Evolutionary conservation across 1,140 invertebrate species (phyloP).

Genomic region (Pogonus chalceus): DNA sequence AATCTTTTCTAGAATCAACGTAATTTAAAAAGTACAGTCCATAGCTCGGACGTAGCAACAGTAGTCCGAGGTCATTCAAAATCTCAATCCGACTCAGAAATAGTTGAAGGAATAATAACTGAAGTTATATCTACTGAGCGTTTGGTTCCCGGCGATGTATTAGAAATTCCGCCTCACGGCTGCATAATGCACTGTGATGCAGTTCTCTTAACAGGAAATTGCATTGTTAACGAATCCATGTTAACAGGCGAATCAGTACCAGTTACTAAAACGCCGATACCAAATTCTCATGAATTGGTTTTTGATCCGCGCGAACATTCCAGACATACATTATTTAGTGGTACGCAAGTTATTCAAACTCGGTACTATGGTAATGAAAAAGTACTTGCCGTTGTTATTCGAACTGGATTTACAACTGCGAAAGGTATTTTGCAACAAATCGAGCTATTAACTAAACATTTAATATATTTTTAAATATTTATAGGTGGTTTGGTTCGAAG

Average conservation of each 20-base stretch:
- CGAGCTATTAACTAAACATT: neutral
- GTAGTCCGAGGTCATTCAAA: slow-evolving; percentile 40
- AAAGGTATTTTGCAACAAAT: slow-evolving; percentile 45
- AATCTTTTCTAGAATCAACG: slow-evolving; percentile 53
- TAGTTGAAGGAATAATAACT: slow-evolving; percentile 15
- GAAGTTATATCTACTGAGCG: slow-evolving; percentile 41
- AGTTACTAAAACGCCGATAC: slow-evolving; percentile 80
- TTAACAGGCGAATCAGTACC: slow-evolving; percentile 87
- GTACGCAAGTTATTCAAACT: slow-evolving; percentile 92
- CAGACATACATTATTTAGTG: slow-evolving; percentile 85
- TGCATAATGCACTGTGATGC: slow-evolving; percentile 86
- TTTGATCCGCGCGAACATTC: slow-evolving; percentile 76
- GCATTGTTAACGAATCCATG: slow-evolving; percentile 94
- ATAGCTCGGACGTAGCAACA: slow-evolving; percentile 49
- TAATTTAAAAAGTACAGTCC: slow-evolving; percentile 57
- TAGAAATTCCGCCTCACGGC: slow-evolving; percentile 75
- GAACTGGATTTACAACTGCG: slow-evolving; percentile 78
- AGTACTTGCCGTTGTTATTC: slow-evolving; percentile 56
- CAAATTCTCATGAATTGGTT: slow-evolving; percentile 49
- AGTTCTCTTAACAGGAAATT: slow-evolving; percentile 75
- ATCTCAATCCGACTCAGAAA: slow-evolving; percentile 27
- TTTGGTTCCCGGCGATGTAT: slow-evolving; percentile 88
- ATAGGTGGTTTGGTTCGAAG: slow-evolving; percentile 72
- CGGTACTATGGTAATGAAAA: slow-evolving; percentile 71
- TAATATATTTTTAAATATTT: neutral